Conservation (phyloP, 2,797 vertebrate species). For the Enteromius unitaeniatus region DNA sequence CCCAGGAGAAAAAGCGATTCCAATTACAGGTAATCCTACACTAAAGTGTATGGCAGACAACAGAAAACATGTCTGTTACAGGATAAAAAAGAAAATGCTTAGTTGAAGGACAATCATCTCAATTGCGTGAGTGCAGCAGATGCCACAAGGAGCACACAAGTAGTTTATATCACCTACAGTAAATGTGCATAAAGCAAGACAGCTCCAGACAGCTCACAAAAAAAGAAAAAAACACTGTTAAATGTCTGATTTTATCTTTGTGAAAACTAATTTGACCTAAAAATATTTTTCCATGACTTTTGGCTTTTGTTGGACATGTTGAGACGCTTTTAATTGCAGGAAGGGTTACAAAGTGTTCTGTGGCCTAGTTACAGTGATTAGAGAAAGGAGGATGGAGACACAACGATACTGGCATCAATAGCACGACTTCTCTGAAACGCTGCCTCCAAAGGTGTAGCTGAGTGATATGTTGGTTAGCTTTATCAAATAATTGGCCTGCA, state of each 20-base stretch:
- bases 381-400: slow-evolving; percentile 45
- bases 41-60: slow-evolving; percentile 35
- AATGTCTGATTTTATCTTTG: slow-evolving; percentile 9
- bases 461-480: slow-evolving; percentile 53
- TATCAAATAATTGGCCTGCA: slow-evolving; percentile 56
- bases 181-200: not conserved
- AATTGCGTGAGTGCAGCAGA: slow-evolving; percentile 12
- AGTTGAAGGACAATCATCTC: slow-evolving; percentile 40
- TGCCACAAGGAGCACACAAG: not conserved
- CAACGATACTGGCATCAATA: slow-evolving; percentile 52
- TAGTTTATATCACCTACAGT: not conserved
- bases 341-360: slow-evolving; percentile 61
- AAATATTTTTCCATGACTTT: slow-evolving; percentile 35
- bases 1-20: slow-evolving; percentile 38
- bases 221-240: not conserved
- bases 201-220: not conserved
- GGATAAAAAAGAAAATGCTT: slow-evolving; percentile 31
- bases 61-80: slow-evolving; percentile 43
- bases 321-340: slow-evolving; percentile 51
- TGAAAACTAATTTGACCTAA: slow-evolving; percentile 27
- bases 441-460: slow-evolving; percentile 61
- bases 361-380: slow-evolving; percentile 65
- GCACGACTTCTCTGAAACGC: slow-evolving; percentile 46
- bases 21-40: slow-evolving; percentile 44
- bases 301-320: slow-evolving; percentile 52